phyloP scores from a whole-genome alignment of 2,113 vertebrate species.

The Muntiacus reevesi region DNA sequence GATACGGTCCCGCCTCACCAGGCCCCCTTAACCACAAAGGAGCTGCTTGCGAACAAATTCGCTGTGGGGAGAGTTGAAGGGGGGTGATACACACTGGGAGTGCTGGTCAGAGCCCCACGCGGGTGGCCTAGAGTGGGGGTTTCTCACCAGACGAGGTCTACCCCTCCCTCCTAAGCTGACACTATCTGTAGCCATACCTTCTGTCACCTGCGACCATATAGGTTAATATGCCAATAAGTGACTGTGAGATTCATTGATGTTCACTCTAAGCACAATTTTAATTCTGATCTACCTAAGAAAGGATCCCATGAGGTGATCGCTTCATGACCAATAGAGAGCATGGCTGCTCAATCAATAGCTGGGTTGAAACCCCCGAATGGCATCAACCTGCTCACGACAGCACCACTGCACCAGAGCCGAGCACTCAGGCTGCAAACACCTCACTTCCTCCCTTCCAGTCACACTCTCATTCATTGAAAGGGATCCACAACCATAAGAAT shows the following conservation, averaged over 20 bases:
- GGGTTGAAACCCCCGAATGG: not conserved
- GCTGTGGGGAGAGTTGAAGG: not conserved
- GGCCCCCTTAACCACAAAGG: not conserved
- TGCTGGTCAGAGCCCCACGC: not conserved
- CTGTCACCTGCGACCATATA: not conserved
- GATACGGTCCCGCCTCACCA: not conserved
- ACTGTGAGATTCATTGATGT: not conserved
- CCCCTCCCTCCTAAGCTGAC: not conserved
- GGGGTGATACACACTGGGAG: not conserved
- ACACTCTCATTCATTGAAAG: not conserved
- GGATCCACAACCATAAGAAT: not conserved
- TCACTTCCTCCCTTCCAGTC: not conserved
- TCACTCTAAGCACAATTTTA: too few species aligned
- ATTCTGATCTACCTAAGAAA: not conserved
- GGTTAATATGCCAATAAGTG: not conserved
- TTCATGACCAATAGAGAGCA: not conserved
- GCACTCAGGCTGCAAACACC: constrained; percentile 64
- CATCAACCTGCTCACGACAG: not conserved
- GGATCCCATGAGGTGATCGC: not conserved
- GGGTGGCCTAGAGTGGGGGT: not conserved
- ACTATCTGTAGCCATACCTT: not conserved
- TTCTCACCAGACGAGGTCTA: not conserved
- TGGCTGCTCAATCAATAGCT: not conserved
- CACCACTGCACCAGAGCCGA: constrained; percentile 60
- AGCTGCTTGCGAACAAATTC: not conserved